Evolutionary conservation across 2,888 invertebrate genomes (phyloP).

Genomic region (Xestia ashworthii): DNA sequence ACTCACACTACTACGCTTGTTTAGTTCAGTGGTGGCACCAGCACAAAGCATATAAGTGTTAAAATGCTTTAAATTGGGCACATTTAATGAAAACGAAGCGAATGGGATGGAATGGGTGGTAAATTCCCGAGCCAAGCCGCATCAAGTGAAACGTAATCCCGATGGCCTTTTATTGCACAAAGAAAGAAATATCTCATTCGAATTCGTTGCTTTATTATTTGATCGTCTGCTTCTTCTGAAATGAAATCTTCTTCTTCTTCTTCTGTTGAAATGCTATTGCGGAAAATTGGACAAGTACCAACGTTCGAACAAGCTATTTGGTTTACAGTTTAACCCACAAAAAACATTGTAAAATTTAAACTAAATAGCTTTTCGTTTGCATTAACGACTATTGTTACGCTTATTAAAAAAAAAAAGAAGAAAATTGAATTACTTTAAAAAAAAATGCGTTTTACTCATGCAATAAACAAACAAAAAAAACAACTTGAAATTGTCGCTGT

Average conservation of each 20-base stretch:
- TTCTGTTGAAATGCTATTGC: slow-evolving; percentile 7
- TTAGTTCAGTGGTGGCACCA: not conserved
- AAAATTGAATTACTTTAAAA: not conserved
- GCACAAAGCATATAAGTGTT: not conserved
- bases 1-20: not conserved
- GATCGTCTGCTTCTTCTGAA: not conserved
- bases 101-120: slow-evolving; percentile 5
- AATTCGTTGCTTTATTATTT: slow-evolving; percentile 33
- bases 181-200: slow-evolving; percentile 21
- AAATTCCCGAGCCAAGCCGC: slow-evolving; percentile 12
- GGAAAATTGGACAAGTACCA: not conserved
- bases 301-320: no score
- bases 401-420: not conserved
- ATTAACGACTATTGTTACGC: not conserved
- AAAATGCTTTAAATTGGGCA: not conserved
- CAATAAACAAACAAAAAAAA: not conserved
- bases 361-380: not conserved
- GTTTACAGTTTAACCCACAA: no score
- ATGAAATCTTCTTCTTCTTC: no score
- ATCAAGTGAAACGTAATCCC: slow-evolving; percentile 27
- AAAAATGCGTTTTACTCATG: not conserved
- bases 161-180: slow-evolving; percentile 23
- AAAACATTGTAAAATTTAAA: no score
- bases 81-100: not conserved
- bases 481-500: not conserved